A percentile compares a stretch with the other conserved stretches of the same genome.
These are phyloP conservation scores for Marisa cornuarietis DNA, from an alignment of 1,140 invertebrate species.

Conservation along the genomic window DNA sequence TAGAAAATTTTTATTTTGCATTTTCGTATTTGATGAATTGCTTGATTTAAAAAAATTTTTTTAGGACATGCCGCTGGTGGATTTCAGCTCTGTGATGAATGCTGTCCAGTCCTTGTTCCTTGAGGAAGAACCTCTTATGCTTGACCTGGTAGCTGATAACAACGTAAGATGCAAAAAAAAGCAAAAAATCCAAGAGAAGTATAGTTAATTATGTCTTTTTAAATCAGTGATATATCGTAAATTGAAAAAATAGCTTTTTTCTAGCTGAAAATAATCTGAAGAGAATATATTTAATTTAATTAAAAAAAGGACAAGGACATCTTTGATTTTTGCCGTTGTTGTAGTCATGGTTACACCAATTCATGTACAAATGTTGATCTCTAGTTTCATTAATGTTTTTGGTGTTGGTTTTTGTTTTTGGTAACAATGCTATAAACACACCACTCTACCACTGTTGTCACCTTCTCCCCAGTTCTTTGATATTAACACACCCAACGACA, in stretches of 20 bases:
- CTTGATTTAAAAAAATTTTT: constrained; percentile 27
- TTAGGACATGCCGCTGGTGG: constrained; percentile 55
- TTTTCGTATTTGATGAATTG: constrained; percentile 7
- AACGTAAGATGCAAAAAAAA: constrained; percentile 37
- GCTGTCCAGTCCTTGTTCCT: constrained; percentile 53
- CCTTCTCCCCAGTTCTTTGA: constrained; percentile 57
- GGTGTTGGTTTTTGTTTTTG: background rate
- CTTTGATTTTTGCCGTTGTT: too few species aligned
- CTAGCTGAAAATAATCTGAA: too few species aligned
- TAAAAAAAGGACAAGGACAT: too few species aligned
- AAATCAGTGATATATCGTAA: too few species aligned
- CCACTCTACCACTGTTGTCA: too few species aligned
- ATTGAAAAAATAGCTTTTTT: too few species aligned
- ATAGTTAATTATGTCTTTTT: too few species aligned
- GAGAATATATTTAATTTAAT: too few species aligned
- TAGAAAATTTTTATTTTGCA: background rate
- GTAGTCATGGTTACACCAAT: too few species aligned
- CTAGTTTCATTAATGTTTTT: background rate
- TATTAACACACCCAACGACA: constrained; percentile 51
- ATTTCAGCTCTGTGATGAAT: constrained; percentile 51
- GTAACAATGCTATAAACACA: background rate
- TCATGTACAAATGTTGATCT: too few species aligned
- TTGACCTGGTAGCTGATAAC: constrained; percentile 57
- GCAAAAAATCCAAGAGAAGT: background rate
- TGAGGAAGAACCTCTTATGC: constrained; percentile 54